Conservation (phyloP, 2,797 vertebrate species). For the Poeciliopsis presidionis region DNA sequence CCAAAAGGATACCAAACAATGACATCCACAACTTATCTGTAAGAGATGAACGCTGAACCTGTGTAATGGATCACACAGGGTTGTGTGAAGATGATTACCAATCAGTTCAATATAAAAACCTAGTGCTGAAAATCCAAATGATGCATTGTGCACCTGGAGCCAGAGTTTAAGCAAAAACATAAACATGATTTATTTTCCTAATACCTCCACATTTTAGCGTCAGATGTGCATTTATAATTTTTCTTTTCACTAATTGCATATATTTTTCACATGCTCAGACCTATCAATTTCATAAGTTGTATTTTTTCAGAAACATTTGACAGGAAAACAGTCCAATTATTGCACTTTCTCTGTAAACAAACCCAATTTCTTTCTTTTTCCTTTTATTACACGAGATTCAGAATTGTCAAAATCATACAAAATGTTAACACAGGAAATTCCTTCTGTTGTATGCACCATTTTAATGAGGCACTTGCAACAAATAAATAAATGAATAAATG, state of each 20-base stretch:
- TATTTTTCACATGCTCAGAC: neutral
- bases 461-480: neutral
- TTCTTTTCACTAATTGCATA: neutral
- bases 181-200: neutral
- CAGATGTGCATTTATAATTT: neutral
- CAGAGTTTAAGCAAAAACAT: neutral
- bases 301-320: neutral
- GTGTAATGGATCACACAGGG: neutral
- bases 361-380: neutral
- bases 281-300: neutral
- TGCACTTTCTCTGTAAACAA: neutral
- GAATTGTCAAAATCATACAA: neutral
- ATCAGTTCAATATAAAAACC: neutral
- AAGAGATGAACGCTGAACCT: neutral
- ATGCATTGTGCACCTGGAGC: neutral
- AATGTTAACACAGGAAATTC: neutral
- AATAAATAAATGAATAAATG: constrained; percentile 23
- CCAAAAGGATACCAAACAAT: neutral
- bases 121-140: neutral
- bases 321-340: neutral
- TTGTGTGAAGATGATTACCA: neutral
- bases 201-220: neutral
- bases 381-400: neutral
- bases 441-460: constrained; percentile 2
- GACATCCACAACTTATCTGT: neutral